These are phyloP conservation scores for Geococcyx californianus DNA, from an alignment of 2,113 vertebrate species.

Conservation along the genomic window DNA sequence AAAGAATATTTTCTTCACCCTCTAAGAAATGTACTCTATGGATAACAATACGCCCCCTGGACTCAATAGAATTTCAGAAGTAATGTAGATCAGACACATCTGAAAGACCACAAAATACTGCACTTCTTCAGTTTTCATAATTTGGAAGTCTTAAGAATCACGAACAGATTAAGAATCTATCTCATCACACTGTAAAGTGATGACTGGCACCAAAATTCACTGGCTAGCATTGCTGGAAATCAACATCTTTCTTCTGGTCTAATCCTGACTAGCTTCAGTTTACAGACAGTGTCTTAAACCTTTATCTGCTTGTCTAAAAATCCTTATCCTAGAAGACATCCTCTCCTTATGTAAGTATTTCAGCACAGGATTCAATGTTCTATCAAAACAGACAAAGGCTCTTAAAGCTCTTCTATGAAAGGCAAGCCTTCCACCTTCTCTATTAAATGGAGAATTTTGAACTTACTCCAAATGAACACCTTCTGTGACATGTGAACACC, in stretches of 20 bases:
- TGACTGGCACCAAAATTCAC: background rate
- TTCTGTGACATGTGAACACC: background rate
- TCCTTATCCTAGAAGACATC: background rate
- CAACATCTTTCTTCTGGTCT: background rate
- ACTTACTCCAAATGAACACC: background rate
- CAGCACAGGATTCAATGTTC: background rate
- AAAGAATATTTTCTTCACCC: background rate
- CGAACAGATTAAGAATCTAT: background rate
- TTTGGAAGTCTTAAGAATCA: background rate
- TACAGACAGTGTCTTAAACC: background rate
- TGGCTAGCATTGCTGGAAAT: background rate
- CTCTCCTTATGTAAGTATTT: background rate
- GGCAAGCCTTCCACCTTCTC: background rate
- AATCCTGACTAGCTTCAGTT: background rate
- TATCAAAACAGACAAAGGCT: background rate
- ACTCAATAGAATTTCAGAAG: background rate
- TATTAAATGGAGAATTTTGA: background rate
- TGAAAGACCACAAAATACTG: background rate
- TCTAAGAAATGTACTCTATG: background rate
- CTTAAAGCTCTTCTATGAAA: background rate
- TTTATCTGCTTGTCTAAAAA: background rate
- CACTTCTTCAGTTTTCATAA: background rate
- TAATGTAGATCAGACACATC: background rate
- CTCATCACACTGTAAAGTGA: background rate
- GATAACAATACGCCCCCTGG: background rate